Base-by-base conservation (phyloP, 2,113 vertebrate genomes). In the Australoheros scitulus region DNA sequence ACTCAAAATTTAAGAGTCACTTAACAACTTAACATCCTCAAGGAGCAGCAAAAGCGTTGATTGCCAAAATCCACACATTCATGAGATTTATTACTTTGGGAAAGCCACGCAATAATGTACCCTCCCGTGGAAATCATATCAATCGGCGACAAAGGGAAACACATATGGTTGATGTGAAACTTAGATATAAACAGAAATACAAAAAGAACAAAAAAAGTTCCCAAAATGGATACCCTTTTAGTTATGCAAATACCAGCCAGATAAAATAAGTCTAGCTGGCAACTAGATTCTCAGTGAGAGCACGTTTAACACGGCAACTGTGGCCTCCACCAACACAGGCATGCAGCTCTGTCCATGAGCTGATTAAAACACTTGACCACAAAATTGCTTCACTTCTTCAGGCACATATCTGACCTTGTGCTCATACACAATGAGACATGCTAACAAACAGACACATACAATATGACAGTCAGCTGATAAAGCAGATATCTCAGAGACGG, bases 401-500 rank as follows among this genome's bases (percentile, higher is more conserved):
- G 82, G 58, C 80, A 57, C 47, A 86, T 78, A 64, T 82, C 83
- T 80, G 88, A 88, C 82, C 85, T 84, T 91, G 56, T 63, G 72
- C 87, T 84, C 77, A 84, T 61, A 41, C 50, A 84, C 85, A 80
- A 79, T 81, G 47, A 90, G 82, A 55, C 74, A 79, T 60, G 87
- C 77, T 86, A 85, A 90, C 82, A 84, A 72, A 85, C 82, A 88
- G 81, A 88, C 78, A 80, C 80, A 79, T 83, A 88, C 81, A 90
- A 84, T 88, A 92, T 91, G 92, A 92, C 91, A 85, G 87, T 94
- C 93, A 95, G 91, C 90, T 91, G 92, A 94, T 92, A 32, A 3
- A 90, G 82, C 82, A 75, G 88, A 92, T 92, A 93, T 82, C 77
- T 61, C 13, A 11, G 58, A 47, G 58, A 79, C 34, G 29, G 20